Percentiles rank a stretch among this genome's conserved stretches.
Conservation (phyloP, 2,797 vertebrate genomes). For the Octomys mimax region DNA sequence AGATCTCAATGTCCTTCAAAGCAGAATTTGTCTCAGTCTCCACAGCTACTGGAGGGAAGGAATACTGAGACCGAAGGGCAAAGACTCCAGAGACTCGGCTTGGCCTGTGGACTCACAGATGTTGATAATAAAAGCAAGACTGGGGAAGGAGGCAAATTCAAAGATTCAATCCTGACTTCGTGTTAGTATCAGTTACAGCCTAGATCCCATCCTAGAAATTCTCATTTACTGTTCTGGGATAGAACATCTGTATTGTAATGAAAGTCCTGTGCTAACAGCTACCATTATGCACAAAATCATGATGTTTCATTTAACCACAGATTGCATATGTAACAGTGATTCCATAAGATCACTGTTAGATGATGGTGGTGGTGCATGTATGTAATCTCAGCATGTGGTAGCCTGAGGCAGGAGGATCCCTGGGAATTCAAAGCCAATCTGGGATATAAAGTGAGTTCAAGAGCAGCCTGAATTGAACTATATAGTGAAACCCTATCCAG, state of each 20-base stretch:
- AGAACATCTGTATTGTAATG: background rate
- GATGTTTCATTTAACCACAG: background rate
- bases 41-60: background rate
- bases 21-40: background rate
- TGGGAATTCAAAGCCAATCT: background rate
- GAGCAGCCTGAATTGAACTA: background rate
- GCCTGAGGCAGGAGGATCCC: background rate
- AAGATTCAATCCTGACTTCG: background rate
- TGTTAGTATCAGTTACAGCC: background rate
- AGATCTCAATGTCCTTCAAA: background rate
- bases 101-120: rapidly evolving
- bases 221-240: background rate
- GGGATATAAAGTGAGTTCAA: background rate
- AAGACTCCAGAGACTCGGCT: background rate
- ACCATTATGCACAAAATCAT: background rate
- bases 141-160: background rate
- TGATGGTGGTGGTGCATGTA: too few relatives aligned
- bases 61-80: background rate
- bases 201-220: background rate
- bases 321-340: too few relatives aligned
- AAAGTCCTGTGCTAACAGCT: background rate
- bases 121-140: background rate
- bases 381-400: background rate
- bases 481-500: background rate
- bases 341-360: too few relatives aligned